A percentile compares a stretch with the other conserved stretches of the same genome.
phyloP scores from a whole-genome alignment of 2,888 invertebrate genomes.

The Allophyes oxyacanthae region DNA sequence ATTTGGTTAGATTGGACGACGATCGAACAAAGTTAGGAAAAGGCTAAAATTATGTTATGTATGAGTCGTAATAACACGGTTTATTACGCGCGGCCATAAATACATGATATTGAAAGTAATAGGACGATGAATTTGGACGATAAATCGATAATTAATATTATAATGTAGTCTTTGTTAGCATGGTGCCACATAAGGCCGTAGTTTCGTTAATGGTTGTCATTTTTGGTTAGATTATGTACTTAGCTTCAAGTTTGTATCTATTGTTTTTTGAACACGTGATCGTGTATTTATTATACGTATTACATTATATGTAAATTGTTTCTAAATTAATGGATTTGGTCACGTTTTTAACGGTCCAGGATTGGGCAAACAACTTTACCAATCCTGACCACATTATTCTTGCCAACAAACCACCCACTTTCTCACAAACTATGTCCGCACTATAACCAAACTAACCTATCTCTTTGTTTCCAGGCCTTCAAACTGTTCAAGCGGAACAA shows the following conservation, averaged over 20 bases:
- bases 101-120: too few relatives aligned
- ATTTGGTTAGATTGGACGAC: too few relatives aligned
- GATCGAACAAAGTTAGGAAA: too few relatives aligned
- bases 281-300: background rate
- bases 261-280: slow-evolving; percentile 1
- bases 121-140: slow-evolving; percentile 19
- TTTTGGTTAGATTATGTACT: slow-evolving; percentile 29
- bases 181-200: slow-evolving; percentile 12
- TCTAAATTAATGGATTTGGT: background rate
- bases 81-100: too few relatives aligned
- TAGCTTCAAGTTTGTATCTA: slow-evolving; percentile 9
- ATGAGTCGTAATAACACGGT: too few relatives aligned
- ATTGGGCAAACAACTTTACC: too few relatives aligned
- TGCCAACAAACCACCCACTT: too few relatives aligned
- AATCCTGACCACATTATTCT: too few relatives aligned
- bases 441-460: too few relatives aligned
- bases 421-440: too few relatives aligned
- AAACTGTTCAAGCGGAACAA: slow-evolving; percentile 83
- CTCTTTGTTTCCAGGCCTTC: slow-evolving; percentile 76
- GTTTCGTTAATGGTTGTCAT: slow-evolving; percentile 14
- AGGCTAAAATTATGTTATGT: too few relatives aligned
- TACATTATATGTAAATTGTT: background rate
- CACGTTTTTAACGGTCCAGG: slow-evolving; percentile 6
- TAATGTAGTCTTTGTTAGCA: slow-evolving; percentile 18
- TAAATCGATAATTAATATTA: slow-evolving; percentile 17